Conservation (phyloP, 2,797 vertebrate genomes). For the Pseudochaenichthys georgianus region DNA sequence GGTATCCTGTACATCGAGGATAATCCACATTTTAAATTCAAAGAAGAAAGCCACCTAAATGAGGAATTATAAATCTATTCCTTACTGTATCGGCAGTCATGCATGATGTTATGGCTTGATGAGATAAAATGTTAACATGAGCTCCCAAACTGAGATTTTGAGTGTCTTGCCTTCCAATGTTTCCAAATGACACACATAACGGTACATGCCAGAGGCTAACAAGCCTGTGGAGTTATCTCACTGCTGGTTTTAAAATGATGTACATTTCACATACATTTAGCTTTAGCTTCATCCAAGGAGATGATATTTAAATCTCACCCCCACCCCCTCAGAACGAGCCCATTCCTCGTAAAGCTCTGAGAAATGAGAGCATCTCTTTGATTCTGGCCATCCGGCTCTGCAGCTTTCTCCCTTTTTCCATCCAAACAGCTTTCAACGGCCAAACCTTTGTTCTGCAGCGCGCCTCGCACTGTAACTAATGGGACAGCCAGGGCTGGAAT, state of each 20-base stretch:
- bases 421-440: slow-evolving; percentile 59
- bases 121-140: slow-evolving; percentile 12
- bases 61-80: background rate
- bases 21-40: too few species aligned
- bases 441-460: slow-evolving; percentile 61
- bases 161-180: slow-evolving; percentile 10
- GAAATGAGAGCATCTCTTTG: slow-evolving; percentile 53
- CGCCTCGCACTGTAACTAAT: slow-evolving; percentile 61
- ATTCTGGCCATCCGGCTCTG: slow-evolving; percentile 53
- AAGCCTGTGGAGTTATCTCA: background rate
- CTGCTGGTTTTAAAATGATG: slow-evolving; percentile 22
- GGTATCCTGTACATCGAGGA: background rate
- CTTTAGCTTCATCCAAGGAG: slow-evolving; percentile 20
- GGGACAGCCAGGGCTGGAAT: slow-evolving; percentile 52
- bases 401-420: slow-evolving; percentile 40
- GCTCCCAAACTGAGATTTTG: background rate
- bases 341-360: slow-evolving; percentile 31
- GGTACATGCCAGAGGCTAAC: background rate
- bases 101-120: background rate
- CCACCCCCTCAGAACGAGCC: background rate
- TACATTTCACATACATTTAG: slow-evolving; percentile 4
- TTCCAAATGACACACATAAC: background rate
- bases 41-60: background rate
- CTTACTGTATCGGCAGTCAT: background rate
- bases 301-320: slow-evolving; percentile 41